Evolutionary conservation across 1,140 invertebrate species (phyloP), one percentile per base, ranked within the genome.

Genomic region (Gonioctena quinquepunctata): DNA sequence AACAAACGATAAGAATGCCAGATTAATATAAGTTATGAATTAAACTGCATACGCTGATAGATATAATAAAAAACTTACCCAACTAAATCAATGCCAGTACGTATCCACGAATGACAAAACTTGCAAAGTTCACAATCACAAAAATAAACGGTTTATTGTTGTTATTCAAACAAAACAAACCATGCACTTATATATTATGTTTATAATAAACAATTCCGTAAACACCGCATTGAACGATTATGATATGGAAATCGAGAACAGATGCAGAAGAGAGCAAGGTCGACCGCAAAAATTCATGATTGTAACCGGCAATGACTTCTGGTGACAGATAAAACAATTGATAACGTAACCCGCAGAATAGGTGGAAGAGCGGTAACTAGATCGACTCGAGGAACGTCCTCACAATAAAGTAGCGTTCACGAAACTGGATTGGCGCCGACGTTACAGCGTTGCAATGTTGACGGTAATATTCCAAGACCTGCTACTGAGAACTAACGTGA

Each of bases 401-500:
- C 66, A 59, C 72, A 59, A 70, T 56, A 70, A 72, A 76, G 70
- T 74, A 67, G 75, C 72, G 72, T 50, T 73, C 61, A 72, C 64
- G 70, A 72, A 71, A 74, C 75, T 76, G 75, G 70, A 73, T 71
- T 72, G 75, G 75, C 75, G 75, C 75, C 75, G 75, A 8, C 73
- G 49, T 61, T 61, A 60, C 56, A 25, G 66, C 54, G 61, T 71
- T 65, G 60, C 59, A 63, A 71, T 63, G 71, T 61, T 60, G 64
- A 33, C 66, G 48, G 63, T 19, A 21, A n/a, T 42, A n/a, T 42
- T 42, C 5, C 11, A 42, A 42, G 33, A 42, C 33, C 5, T 42
- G 33, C 33, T 42, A 42, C 33, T 42, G n/a, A n/a, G n/a, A n/a
- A n/a, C n/a, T n/a, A n/a, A n/a, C n/a, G n/a, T n/a, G n/a, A n/a